Evolutionary conservation across 2,888 invertebrate species (phyloP).

Genomic region (Andrena haemorrhoa): DNA sequence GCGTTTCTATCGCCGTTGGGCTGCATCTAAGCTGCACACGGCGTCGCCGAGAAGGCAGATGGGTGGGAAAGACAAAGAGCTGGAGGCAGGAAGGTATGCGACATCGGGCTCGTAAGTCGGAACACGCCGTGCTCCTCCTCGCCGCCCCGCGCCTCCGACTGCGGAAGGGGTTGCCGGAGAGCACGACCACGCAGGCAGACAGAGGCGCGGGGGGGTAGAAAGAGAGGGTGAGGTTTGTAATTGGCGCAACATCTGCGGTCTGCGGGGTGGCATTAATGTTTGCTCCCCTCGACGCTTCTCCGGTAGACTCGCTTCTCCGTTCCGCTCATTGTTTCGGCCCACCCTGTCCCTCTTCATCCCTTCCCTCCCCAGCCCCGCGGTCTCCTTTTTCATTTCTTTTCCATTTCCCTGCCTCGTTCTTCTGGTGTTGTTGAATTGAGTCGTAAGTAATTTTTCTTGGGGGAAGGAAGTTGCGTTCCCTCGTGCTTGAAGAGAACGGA

Average conservation of each 20-base stretch:
- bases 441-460: constrained; percentile 18
- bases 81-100: constrained; percentile 44
- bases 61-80: constrained; percentile 85
- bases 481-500: neutral
- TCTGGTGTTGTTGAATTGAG: constrained; percentile 19
- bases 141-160: constrained; percentile 44
- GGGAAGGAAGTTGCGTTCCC: neutral
- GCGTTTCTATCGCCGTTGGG: constrained; percentile 8
- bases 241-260: constrained; percentile 85
- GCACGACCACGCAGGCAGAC: constrained; percentile 12
- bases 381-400: constrained; percentile 32
- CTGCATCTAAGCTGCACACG: constrained; percentile 41
- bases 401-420: neutral
- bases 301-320: constrained; percentile 11
- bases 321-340: constrained; percentile 29
- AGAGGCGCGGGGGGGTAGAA: constrained; percentile 51
- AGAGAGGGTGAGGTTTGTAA: constrained; percentile 81
- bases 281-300: constrained; percentile 74
- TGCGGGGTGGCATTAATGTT: constrained; percentile 84
- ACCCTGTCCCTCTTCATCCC: neutral
- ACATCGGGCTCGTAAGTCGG: constrained; percentile 71
- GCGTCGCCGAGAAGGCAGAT: constrained; percentile 23
- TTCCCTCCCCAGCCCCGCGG: constrained; percentile 15
- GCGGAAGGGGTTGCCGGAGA: constrained; percentile 24
- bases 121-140: constrained; percentile 63